These are phyloP conservation scores for Philereme transversata DNA, from an alignment of 2,888 invertebrate species.

Conservation along the genomic window DNA sequence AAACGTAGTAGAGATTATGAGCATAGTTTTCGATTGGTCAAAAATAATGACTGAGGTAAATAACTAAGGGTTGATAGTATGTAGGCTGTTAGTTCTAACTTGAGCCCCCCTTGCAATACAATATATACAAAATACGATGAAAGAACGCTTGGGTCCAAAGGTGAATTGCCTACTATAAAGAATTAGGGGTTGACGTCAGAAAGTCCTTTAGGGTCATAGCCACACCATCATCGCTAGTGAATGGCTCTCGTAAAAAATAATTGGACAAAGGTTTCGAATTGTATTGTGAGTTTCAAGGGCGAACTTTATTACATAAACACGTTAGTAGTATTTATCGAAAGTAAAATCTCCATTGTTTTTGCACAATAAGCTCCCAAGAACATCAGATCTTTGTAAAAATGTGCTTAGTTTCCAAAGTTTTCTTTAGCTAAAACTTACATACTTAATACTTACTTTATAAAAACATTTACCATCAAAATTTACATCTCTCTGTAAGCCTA, in stretches of 20 bases:
- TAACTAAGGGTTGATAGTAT: too few species aligned
- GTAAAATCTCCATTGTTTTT: slow-evolving; percentile 5
- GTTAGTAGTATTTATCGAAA: background rate
- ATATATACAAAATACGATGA: too few species aligned
- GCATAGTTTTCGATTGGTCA: too few species aligned
- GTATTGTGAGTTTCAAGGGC: slow-evolving; percentile 7
- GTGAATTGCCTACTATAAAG: slow-evolving; percentile 23
- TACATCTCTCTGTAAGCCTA: background rate
- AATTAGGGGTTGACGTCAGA: slow-evolving; percentile 32
- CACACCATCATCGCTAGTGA: slow-evolving; percentile 17
- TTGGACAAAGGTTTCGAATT: slow-evolving; percentile 26
- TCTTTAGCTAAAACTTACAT: too few species aligned
- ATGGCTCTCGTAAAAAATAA: slow-evolving; percentile 36
- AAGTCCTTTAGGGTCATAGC: slow-evolving; percentile 24
- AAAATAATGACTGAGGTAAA: too few species aligned
- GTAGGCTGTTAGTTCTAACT: too few species aligned
- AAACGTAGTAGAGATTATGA: too few species aligned
- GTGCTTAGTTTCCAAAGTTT: too few species aligned
- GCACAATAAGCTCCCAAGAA: background rate
- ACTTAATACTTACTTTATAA: too few species aligned
- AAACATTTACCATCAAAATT: too few species aligned
- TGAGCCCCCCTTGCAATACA: too few species aligned
- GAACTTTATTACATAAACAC: slow-evolving; percentile 2
- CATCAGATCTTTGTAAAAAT: too few species aligned
- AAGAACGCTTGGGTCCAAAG: slow-evolving; percentile 8